These are phyloP conservation scores for Periphyllus acericola DNA, from an alignment of 2,888 invertebrate genomes.

Conservation along the genomic window DNA sequence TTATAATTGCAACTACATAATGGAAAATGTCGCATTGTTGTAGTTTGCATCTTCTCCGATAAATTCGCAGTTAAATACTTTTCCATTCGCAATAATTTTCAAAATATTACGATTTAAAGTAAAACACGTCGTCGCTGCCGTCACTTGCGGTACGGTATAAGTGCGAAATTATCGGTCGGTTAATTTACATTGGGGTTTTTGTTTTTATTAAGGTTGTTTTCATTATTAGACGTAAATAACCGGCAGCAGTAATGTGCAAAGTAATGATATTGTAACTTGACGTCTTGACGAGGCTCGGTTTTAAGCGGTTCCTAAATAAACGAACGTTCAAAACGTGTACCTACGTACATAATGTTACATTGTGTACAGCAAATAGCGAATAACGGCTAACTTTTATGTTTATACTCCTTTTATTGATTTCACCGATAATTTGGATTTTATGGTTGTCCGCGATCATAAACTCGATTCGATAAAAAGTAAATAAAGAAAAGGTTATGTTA, in stretches of 20 bases:
- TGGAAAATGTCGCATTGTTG: no score
- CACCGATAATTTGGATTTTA: conserved; percentile 17
- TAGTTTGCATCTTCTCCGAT: no score
- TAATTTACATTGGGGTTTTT: no score
- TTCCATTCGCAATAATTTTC: no score
- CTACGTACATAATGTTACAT: not conserved
- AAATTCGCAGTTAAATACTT: no score
- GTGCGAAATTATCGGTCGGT: no score
- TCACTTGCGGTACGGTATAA: no score
- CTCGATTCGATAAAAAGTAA: not conserved
- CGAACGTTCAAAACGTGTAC: not conserved
- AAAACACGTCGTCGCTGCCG: no score
- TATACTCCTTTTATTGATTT: not conserved
- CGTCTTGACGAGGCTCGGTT: no score
- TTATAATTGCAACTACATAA: no score
- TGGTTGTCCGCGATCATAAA: not conserved
- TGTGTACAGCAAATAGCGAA: not conserved
- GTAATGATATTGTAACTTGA: not conserved
- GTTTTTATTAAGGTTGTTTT: not conserved
- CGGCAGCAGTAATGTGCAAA: not conserved
- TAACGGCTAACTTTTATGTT: not conserved
- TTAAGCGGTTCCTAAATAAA: not conserved
- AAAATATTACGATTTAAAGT: no score
- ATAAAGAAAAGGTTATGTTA: conserved; percentile 17
- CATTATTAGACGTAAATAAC: not conserved